Base-by-base conservation (phyloP, 2,888 invertebrate genomes). In the Epinotia nisella region DNA sequence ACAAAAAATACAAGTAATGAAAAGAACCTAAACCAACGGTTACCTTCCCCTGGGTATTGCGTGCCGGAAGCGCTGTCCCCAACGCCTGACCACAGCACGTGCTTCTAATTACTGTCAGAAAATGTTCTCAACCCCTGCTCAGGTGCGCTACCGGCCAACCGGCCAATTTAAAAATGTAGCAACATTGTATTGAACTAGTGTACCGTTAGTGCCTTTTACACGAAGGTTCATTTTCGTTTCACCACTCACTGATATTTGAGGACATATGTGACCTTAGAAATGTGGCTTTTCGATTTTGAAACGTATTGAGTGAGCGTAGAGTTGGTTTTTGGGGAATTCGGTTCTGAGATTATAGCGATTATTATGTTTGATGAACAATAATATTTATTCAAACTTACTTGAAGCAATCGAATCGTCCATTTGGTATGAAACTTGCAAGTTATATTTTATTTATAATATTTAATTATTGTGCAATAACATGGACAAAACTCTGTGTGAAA, bases 31-130 rank as follows among this genome's bases (percentile, higher is more conserved):
- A 62, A 45, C 71, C 61, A 58, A 62, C 72, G 55, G 56, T 62
- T 35, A 21, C 13, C 49, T 13, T 2, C 72, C 72, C 72, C 72
- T 68, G 72, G 67, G 72, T 55, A 72, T 72, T 10, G 73, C 70
- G 70, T 74, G 69, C 64, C 70, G 73, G 73, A 69, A 70, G 51
- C 64, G 15, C 55, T 56, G 73, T 73, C 73, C 69, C 64, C 59
- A 53, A 51, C 45, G 58, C 72, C 59, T 61, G 55, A 56, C 72
- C 72, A 68, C 72, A 67, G 72, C 72, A 72, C 73, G 73, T 70
- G 70, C 73, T 74, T 59, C 70, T 74, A 74, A 74, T 74, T 74
- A 74, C 64, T 64, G 73, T 70, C 73, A 64, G 71, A 66, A 65
- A 65, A 71, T 51, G 70, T 53, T 65, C 64, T 59, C 19, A 11